These are phyloP conservation scores for Podarcis siculus DNA, from an alignment of 2,797 vertebrate species.

Conservation along the genomic window DNA sequence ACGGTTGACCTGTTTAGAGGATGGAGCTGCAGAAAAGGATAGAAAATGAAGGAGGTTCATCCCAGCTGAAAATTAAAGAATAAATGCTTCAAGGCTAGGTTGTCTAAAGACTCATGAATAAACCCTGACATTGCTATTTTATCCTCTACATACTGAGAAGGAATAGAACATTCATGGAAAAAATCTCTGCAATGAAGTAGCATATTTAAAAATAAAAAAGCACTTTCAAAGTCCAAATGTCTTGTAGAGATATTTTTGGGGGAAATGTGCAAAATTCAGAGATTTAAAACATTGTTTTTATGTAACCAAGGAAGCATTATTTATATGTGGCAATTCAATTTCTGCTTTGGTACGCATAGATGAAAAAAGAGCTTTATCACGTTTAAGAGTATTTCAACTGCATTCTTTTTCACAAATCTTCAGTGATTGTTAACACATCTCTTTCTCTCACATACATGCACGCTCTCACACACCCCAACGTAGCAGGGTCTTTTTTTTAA, in stretches of 20 bases:
- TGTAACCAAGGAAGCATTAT: constrained; percentile 27
- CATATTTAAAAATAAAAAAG: neutral
- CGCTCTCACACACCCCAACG: neutral
- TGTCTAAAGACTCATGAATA: constrained; percentile 30
- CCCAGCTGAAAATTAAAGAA: constrained; percentile 4
- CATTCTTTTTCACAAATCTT: neutral
- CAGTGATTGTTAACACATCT: neutral
- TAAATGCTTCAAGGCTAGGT: constrained; percentile 7
- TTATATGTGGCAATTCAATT: constrained; percentile 1
- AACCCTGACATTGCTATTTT: neutral
- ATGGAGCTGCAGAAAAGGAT: neutral
- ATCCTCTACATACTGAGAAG: neutral
- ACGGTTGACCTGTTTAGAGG: neutral
- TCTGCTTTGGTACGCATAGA: neutral
- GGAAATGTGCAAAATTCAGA: neutral
- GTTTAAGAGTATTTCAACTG: neutral
- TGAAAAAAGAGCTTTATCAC: neutral
- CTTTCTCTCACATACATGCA: neutral
- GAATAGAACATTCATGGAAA: neutral
- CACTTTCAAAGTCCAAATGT: neutral
- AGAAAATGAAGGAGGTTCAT: neutral
- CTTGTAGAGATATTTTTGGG: neutral
- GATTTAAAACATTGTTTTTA: neutral
- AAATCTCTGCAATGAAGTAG: neutral
- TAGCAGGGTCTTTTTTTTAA: constrained; percentile 29